Base-by-base conservation (phyloP, 2,888 invertebrate species). In the Listrodromus nycthemerus region DNA sequence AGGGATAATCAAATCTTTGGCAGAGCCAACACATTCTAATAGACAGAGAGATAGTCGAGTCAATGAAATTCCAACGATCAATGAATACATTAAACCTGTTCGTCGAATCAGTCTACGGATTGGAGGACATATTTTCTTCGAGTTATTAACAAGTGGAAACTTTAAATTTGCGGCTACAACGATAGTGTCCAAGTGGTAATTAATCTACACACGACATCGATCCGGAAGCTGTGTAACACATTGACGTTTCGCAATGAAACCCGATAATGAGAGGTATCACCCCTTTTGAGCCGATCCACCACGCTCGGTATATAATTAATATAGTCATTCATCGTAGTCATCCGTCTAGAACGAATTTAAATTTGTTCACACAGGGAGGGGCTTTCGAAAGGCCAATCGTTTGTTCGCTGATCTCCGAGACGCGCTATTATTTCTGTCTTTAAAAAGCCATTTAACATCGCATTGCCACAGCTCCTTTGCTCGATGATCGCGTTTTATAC, bases 371-470 rank as follows among this genome's bases (percentile, higher is more conserved):
- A 63, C 52, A 71, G 71, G 77, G 61, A 27, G 30, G 24, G 52
- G 52, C 55, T 21, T 76, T 66, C n/a, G n/a, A n/a, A n/a, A 10
- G 10, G 27, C 65, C 27, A 69, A 77, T 33, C 76, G 74, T 61
- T 50, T 52, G 50, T 52, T 27, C 61, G 30, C 55, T 66, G 33
- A 76, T 65, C 55, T 63, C 27, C 8, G 65, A 66, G 78, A 79
- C 78, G 71, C 75, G 63, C 66, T 73, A 80, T 77, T 82, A 81
- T 73, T 79, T 89, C 86, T 27, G 30, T 89, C 89, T 92, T 92
- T 91, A 92, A 93, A 92, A 91, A 90, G 90, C 88, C 90, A 92
- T 92, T 93, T 92, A 91, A 92, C 89, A 88, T 82, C 77, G 89
- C 87, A 89, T 16, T 88, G 87, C 50, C 41, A 63, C 61, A 69